These are phyloP conservation scores for Bactericera cockerelli DNA, from an alignment of 1,140 invertebrate genomes.

Conservation along the genomic window DNA sequence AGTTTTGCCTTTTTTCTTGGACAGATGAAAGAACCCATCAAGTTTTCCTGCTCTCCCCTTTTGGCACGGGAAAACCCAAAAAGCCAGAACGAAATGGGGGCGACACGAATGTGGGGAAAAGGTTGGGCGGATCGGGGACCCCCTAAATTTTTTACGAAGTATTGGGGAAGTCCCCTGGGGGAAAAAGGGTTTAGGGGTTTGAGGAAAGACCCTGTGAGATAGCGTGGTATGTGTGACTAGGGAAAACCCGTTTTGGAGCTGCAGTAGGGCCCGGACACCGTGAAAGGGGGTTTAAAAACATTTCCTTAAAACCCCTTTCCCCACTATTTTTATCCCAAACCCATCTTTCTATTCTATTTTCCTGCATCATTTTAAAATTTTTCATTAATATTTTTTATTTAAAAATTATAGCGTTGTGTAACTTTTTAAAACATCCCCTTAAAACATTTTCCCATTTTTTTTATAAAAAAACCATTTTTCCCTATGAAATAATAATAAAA, in stretches of 20 bases:
- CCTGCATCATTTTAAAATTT: too few species aligned
- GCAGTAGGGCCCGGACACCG: constrained; percentile 56
- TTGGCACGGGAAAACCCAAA: constrained; percentile 54
- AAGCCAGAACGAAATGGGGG: constrained; percentile 89
- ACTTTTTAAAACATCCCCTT: too few species aligned
- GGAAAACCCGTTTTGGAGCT: constrained; percentile 84
- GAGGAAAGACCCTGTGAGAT: constrained; percentile 89
- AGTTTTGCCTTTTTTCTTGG: constrained; percentile 97
- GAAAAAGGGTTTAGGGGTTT: constrained; percentile 79
- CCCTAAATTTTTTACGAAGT: constrained; percentile 66
- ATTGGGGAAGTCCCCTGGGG: constrained; percentile 63
- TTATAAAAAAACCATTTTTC: too few species aligned
- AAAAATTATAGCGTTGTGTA: too few species aligned
- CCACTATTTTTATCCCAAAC: too few species aligned
- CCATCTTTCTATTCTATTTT: too few species aligned
- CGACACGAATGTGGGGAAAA: constrained; percentile 97
- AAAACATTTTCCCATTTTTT: too few species aligned
- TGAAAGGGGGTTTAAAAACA: neutral
- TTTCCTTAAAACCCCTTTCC: too few species aligned
- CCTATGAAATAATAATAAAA: too few species aligned
- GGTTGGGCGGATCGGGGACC: constrained; percentile 86
- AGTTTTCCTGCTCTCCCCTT: constrained; percentile 58
- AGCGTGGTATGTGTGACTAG: constrained; percentile 96
- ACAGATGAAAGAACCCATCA: constrained; percentile 71
- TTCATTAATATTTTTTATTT: too few species aligned